phyloP scores from a whole-genome alignment of 1,140 invertebrate species.

The Campodea augens region DNA sequence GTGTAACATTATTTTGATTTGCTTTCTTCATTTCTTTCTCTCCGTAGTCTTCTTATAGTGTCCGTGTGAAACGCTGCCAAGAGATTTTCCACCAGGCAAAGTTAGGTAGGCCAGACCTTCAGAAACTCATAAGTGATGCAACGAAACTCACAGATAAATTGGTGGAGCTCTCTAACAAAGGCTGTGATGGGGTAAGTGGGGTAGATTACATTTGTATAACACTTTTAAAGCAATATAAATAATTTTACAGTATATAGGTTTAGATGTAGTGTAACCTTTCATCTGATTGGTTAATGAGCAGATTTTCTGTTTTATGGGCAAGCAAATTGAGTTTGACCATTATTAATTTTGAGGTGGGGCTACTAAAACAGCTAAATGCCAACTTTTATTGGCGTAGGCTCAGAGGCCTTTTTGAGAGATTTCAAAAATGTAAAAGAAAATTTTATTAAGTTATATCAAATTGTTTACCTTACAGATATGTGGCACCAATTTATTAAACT shows the following conservation, averaged over 20 bases:
- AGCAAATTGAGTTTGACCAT: no score
- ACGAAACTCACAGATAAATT: slow-evolving; percentile 58
- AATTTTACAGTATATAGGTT: no score
- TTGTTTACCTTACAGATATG: no score
- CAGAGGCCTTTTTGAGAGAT: no score
- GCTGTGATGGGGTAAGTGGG: slow-evolving; percentile 32
- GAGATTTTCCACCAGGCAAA: slow-evolving; percentile 52
- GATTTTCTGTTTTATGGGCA: slow-evolving; percentile 17
- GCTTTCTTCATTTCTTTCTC: slow-evolving; percentile 9
- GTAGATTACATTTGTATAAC: no score
- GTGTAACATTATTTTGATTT: slow-evolving; percentile 2
- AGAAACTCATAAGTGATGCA: slow-evolving; percentile 50
- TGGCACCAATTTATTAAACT: no score
- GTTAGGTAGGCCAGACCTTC: slow-evolving; percentile 35
- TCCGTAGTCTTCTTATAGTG: slow-evolving; percentile 45
- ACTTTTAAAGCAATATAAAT: no score
- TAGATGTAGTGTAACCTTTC: slow-evolving; percentile 8
- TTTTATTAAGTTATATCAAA: no score
- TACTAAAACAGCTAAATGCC: no score
- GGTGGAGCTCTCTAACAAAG: slow-evolving; percentile 63
- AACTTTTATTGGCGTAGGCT: no score
- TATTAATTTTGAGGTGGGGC: no score
- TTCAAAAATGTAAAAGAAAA: no score
- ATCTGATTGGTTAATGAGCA: slow-evolving; percentile 6
- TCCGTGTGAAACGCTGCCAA: slow-evolving; percentile 50